A percentile compares a stretch with the other conserved stretches of the same genome.
phyloP scores from a whole-genome alignment of 1,140 invertebrate genomes.

The Pinna nobilis region DNA sequence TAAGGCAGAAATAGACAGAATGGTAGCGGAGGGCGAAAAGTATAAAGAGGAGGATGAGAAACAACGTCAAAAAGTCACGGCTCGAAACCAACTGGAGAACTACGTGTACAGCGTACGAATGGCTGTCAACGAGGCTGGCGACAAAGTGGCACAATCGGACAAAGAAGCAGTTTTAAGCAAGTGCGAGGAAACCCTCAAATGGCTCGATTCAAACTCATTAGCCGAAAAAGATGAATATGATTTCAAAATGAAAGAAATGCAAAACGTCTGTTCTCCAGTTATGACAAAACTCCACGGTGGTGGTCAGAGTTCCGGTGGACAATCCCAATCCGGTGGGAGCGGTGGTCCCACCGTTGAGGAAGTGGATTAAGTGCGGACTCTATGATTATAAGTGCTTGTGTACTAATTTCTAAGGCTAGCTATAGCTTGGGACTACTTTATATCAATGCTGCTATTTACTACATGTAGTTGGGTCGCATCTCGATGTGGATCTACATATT shows the following conservation, averaged over 20 bases:
- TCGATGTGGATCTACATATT: no score
- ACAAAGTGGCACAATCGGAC: slow-evolving; percentile 79
- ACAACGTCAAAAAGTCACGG: slow-evolving; percentile 59
- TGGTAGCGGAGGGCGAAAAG: slow-evolving; percentile 78
- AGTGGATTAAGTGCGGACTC: slow-evolving; percentile 14
- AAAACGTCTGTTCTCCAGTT: slow-evolving; percentile 70
- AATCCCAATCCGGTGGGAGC: slow-evolving; percentile 74
- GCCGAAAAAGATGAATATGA: slow-evolving; percentile 69
- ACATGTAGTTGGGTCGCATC: no score
- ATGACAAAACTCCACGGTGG: slow-evolving; percentile 73
- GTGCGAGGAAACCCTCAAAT: slow-evolving; percentile 93
- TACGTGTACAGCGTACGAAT: slow-evolving; percentile 81
- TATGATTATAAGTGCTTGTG: background rate
- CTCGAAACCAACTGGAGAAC: slow-evolving; percentile 79
- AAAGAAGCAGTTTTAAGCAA: slow-evolving; percentile 87
- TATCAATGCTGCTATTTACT: no score
- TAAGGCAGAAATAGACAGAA: slow-evolving; percentile 77
- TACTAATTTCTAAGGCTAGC: no score
- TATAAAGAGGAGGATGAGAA: slow-evolving; percentile 75
- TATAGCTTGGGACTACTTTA: no score
- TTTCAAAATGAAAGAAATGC: slow-evolving; percentile 62
- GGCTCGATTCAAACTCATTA: slow-evolving; percentile 92
- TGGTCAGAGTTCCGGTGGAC: background rate
- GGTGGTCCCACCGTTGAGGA: slow-evolving; percentile 29
- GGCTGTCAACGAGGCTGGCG: slow-evolving; percentile 48